Conservation (phyloP, 2,888 invertebrate genomes). For the Crematogaster levior region DNA sequence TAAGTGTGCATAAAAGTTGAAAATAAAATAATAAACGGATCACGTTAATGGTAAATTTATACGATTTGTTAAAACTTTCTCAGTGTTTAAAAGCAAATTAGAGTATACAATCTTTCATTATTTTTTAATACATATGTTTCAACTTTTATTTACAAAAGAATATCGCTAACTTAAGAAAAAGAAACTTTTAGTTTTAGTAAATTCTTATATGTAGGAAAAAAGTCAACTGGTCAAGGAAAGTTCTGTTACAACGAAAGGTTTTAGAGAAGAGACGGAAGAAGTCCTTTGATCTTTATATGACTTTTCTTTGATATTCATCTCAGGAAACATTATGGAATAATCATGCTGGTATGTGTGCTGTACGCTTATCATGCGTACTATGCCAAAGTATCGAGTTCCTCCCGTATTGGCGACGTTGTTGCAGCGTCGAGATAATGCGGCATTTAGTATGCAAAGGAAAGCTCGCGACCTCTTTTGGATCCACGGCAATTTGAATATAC, state of each 20-base stretch:
- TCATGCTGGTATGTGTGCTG: not conserved
- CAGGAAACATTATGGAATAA: not conserved
- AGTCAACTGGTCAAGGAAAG: not conserved
- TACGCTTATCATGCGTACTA: not conserved
- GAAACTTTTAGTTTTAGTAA: not conserved
- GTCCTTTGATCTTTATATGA: not conserved
- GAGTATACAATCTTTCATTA: not conserved
- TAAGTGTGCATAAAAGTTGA: not conserved
- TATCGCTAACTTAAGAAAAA: not conserved
- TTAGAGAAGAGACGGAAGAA: not conserved
- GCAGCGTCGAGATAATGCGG: slow-evolving; percentile 4
- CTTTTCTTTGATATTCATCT: slow-evolving; percentile 6
- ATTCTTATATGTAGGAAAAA: not conserved
- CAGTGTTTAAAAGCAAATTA: not conserved
- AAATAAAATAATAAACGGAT: not conserved
- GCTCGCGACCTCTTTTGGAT: slow-evolving; percentile 20
- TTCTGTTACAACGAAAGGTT: not conserved
- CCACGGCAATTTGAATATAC: slow-evolving; percentile 34
- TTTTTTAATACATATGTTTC: not conserved
- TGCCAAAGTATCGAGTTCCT: not conserved
- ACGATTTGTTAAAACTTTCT: not conserved
- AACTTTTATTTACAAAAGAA: not conserved
- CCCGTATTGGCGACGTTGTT: not conserved
- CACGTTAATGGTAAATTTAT: not conserved
- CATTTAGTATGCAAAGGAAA: slow-evolving; percentile 35